Evolutionary conservation across 2,113 vertebrate genomes (phyloP).

Genomic region (Lampris incognitus): DNA sequence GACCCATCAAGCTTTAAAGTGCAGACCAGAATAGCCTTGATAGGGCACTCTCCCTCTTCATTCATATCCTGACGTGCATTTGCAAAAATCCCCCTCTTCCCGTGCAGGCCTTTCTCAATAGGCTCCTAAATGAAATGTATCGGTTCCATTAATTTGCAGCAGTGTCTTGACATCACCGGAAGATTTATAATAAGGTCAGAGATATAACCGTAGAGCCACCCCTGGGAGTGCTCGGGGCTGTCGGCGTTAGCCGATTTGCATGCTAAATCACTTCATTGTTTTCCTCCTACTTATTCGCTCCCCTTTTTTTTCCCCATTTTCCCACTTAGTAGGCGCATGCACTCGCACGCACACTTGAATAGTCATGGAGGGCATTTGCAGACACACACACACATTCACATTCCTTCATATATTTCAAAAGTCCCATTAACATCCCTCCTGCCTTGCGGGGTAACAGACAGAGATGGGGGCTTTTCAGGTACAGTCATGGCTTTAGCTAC

Average conservation of each 20-base stretch:
- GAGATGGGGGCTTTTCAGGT: too few relatives aligned
- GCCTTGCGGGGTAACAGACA: too few relatives aligned
- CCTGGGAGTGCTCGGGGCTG: constrained; percentile 26
- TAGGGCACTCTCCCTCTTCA: too few relatives aligned
- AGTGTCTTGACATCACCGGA: constrained; percentile 52
- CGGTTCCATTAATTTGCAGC: constrained; percentile 61
- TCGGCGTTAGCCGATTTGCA: constrained; percentile 33
- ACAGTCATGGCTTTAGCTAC: too few relatives aligned
- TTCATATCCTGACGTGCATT: too few relatives aligned
- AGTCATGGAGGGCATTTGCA: not conserved
- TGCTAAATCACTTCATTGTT: constrained; percentile 30
- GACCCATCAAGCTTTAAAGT: too few relatives aligned
- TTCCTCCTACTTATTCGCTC: constrained; percentile 6
- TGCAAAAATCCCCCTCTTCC: not conserved
- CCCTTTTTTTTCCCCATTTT: not conserved
- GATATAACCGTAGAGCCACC: constrained; percentile 17
- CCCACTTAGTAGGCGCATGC: not conserved
- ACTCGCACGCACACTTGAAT: not conserved
- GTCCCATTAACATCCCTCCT: too few relatives aligned
- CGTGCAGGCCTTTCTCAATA: constrained; percentile 7
- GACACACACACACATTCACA: not conserved
- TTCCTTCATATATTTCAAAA: too few relatives aligned
- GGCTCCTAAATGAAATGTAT: constrained; percentile 25
- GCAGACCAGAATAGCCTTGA: too few relatives aligned
- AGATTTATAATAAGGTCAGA: constrained; percentile 68